These are phyloP conservation scores for Mormoops blainvillei DNA, from an alignment of 2,113 vertebrate species.

Conservation along the genomic window DNA sequence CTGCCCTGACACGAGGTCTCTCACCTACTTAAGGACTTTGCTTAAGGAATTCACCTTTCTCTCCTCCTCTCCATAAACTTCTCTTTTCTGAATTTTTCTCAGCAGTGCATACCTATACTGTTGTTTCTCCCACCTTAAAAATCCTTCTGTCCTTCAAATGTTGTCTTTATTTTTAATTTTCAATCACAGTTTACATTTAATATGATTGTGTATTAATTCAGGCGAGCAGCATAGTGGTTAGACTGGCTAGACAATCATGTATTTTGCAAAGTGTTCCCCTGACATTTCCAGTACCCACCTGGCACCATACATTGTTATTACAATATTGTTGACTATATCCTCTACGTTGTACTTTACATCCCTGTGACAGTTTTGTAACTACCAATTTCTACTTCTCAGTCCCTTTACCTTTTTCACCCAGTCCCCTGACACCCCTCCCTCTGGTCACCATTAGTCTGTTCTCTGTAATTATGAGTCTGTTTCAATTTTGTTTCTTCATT, in stretches of 20 bases:
- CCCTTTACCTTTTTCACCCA: not conserved
- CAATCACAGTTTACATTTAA: not conserved
- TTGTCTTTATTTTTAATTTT: not conserved
- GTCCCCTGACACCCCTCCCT: not conserved
- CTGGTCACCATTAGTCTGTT: not conserved
- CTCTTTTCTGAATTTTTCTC: not conserved
- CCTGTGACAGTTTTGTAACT: not conserved
- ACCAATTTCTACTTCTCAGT: not conserved
- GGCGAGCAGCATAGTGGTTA: not conserved
- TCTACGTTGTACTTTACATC: not conserved
- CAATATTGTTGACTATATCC: not conserved
- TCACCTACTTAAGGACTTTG: not conserved
- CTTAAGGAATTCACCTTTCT: not conserved
- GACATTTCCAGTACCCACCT: not conserved
- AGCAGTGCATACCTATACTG: not conserved
- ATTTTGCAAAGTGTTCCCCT: not conserved
- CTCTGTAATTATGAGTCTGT: not conserved
- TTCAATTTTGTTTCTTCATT: not conserved
- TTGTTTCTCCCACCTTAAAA: not conserved
- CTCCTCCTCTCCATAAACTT: not conserved
- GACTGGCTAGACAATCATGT: not conserved
- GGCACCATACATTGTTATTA: not conserved
- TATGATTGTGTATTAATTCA: not conserved
- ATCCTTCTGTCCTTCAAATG: not conserved
- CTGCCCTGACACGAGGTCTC: rapidly evolving